These are phyloP conservation scores for Dasypolia templi DNA, from an alignment of 2,888 invertebrate species.

Conservation along the genomic window DNA sequence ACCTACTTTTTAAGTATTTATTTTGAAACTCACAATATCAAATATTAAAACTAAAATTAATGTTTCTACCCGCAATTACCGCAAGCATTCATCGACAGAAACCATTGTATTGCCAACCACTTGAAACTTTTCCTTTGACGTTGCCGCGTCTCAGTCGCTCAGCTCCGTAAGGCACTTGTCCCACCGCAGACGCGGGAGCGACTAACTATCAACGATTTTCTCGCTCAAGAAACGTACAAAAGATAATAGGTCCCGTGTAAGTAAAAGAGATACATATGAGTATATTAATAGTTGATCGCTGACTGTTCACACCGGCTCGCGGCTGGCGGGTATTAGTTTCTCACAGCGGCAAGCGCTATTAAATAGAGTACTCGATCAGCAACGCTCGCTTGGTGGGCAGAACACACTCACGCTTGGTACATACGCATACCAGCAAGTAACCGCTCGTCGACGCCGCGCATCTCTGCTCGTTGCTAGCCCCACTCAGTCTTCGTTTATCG, in stretches of 20 bases:
- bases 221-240: background rate
- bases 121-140: constrained; percentile 85
- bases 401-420: too few relatives aligned
- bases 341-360: background rate
- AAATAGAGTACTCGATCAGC: background rate
- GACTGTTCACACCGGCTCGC: background rate
- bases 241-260: background rate
- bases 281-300: background rate
- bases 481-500: background rate
- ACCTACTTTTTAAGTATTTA: background rate
- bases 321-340: background rate
- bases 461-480: too few relatives aligned
- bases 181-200: background rate
- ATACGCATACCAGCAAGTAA: background rate
- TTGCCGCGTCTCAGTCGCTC: constrained; percentile 49
- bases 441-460: too few relatives aligned
- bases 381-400: background rate
- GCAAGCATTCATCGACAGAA: constrained; percentile 74
- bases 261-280: background rate
- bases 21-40: constrained; percentile 11
- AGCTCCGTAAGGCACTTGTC: constrained; percentile 40
- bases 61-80: constrained; percentile 67
- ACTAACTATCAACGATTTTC: background rate
- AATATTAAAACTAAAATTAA: constrained; percentile 23
- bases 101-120: constrained; percentile 78